Evolutionary conservation across 1,140 invertebrate species (phyloP).

Genomic region (Carposina sasakii): DNA sequence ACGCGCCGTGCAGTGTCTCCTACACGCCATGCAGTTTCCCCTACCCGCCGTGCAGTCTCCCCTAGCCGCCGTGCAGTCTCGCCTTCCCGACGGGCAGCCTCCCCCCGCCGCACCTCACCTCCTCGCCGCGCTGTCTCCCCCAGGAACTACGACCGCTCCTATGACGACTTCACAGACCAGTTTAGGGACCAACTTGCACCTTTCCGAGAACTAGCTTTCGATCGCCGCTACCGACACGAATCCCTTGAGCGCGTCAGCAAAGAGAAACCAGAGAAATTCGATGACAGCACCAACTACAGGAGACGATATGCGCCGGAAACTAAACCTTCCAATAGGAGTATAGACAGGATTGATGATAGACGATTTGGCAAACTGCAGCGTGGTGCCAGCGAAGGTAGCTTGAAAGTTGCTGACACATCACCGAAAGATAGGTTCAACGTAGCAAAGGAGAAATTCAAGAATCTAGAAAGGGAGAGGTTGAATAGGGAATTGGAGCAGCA

Average conservation of each 20-base stretch:
- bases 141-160: conserved; percentile 44
- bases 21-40: conserved; percentile 21
- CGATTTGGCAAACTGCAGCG: conserved; percentile 57
- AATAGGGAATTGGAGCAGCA: conserved; percentile 70
- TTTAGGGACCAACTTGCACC: conserved; percentile 39
- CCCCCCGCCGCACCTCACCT: conserved; percentile 32
- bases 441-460: conserved; percentile 87
- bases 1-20: conserved; percentile 40
- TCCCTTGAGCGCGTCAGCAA: conserved; percentile 53
- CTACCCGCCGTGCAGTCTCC: conserved; percentile 35
- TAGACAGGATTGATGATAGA: conserved; percentile 56
- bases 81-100: neutral
- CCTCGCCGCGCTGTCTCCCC: conserved; percentile 49
- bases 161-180: conserved; percentile 53
- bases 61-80: conserved; percentile 27
- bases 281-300: conserved; percentile 48
- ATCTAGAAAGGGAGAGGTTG: conserved; percentile 81
- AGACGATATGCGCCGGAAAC: conserved; percentile 54
- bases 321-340: conserved; percentile 60
- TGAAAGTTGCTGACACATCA: conserved; percentile 67
- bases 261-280: conserved; percentile 52
- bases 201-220: conserved; percentile 35
- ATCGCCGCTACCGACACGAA: conserved; percentile 57
- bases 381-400: conserved; percentile 59
- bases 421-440: conserved; percentile 86